A percentile compares a stretch with the other conserved stretches of the same genome.
Evolutionary conservation across 2,797 vertebrate genomes (phyloP).

Genomic region (Scyliorhinus canicula): DNA sequence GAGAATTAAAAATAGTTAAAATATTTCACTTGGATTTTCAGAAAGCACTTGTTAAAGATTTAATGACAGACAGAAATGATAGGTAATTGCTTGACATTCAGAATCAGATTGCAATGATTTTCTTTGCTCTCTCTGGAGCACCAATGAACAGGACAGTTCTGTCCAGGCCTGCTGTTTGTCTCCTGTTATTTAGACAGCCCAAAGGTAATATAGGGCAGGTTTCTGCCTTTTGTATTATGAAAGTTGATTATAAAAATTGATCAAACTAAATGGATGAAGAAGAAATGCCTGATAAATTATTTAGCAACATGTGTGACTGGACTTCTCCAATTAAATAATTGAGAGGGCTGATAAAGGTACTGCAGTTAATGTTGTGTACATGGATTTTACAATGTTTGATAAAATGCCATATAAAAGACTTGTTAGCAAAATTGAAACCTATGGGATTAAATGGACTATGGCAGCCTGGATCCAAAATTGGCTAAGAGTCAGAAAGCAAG

Average conservation of each 20-base stretch:
- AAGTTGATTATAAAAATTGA: background rate
- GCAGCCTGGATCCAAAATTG: background rate
- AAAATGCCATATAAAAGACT: background rate
- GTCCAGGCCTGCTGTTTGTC: background rate
- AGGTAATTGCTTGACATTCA: background rate
- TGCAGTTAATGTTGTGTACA: background rate
- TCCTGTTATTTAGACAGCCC: background rate
- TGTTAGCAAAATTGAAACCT: background rate
- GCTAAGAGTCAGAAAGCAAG: background rate
- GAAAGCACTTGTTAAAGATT: background rate
- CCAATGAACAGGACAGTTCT: background rate
- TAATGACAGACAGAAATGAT: background rate
- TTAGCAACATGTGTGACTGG: background rate
- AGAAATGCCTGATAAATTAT: background rate
- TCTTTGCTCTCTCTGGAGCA: background rate
- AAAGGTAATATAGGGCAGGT: background rate
- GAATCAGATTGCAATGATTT: background rate
- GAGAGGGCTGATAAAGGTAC: background rate
- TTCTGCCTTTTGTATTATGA: background rate
- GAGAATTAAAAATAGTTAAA: background rate
- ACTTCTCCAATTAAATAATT: background rate
- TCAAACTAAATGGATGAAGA: background rate
- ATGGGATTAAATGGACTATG: background rate
- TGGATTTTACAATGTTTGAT: background rate
- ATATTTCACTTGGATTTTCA: background rate